phyloP scores from a whole-genome alignment of 2,113 vertebrate genomes.

The Anguilla rostrata region DNA sequence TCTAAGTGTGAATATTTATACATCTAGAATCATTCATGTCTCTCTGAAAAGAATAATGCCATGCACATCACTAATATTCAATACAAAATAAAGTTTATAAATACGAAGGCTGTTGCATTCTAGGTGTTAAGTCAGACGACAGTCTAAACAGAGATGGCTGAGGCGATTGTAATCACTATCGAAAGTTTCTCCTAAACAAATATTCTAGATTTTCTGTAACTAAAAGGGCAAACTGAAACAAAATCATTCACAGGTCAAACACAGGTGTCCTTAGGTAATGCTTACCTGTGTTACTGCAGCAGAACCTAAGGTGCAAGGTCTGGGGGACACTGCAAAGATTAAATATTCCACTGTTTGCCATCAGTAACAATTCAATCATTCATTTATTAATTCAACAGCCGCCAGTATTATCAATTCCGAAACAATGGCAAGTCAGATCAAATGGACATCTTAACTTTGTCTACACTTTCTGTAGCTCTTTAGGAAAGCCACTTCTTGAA shows the following conservation, averaged over 20 bases:
- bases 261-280: slow-evolving; percentile 89
- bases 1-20: no score
- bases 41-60: no score
- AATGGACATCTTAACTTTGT: not conserved
- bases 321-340: slow-evolving; percentile 98
- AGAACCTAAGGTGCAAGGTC: slow-evolving; percentile 99
- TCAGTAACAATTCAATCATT: slow-evolving; percentile 89
- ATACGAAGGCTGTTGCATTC: no score
- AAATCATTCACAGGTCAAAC: slow-evolving; percentile 56
- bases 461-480: no score
- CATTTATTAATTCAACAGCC: slow-evolving; percentile 70
- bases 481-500: slow-evolving; percentile 37
- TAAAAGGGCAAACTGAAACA: slow-evolving; percentile 31
- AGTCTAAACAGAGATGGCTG: no score
- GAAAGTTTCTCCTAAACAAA: not conserved
- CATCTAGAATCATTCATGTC: no score
- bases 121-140: no score
- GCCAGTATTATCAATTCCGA: slow-evolving; percentile 67
- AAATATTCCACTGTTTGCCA: slow-evolving; percentile 97
- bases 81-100: no score
- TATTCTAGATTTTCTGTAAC: slow-evolving; percentile 40
- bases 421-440: slow-evolving; percentile 46
- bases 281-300: slow-evolving; percentile 99
- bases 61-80: no score
- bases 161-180: not conserved